Base-by-base conservation (phyloP, 2,888 invertebrate genomes). In the Nomada flava region DNA sequence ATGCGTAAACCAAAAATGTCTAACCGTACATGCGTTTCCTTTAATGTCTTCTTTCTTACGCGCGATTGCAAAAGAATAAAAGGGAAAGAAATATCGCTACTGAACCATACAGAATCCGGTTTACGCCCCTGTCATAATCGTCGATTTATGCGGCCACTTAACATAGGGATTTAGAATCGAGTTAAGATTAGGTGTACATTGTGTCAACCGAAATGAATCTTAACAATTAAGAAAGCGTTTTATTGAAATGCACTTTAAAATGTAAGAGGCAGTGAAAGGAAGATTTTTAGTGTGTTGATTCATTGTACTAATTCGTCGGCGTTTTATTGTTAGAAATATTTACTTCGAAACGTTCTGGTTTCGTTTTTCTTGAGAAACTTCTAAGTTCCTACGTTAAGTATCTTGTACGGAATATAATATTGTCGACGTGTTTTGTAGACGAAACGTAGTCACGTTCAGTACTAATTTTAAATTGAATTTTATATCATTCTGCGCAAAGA, bases 301-400 rank as follows among this genome's bases (percentile, higher is more conserved):
- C 57, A 26, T n/a, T 36, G 59, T 62, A 60, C 42, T 29, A 57
- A 64, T 65, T 81, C n/a, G 15, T 62, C 53, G 57, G 2, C 69
- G 69, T 71, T 50, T 74, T 65, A 79, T 63, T 57, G 18, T 70
- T 64, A 52, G 23, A 55, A 60, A 55, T 23, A 70, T 20, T 57
- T 70, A 57, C 18, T 23, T 74, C 60, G 42, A 55, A 80, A 26
- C 7, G 44, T 67, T 82, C 20, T 62, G 69, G 44, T n/a, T 53
- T 70, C 7, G 36, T 7, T 29, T 29, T 29, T 29, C 29, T 68
- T 63, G 50, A 60, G n/a, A 72, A 20, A 70, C 50, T 77, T 79
- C 79, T 73, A 82, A 80, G 77, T 86, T 84, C 82, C 84, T 86
- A 82, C 75, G 75, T 86, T 79, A 84, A 84, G 76, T 79, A 47